These are phyloP conservation scores for Chrysaora quinquecirrha DNA, from an alignment of 30 jellyfish, hydroid and myxozoan species.

Conservation along the genomic window DNA sequence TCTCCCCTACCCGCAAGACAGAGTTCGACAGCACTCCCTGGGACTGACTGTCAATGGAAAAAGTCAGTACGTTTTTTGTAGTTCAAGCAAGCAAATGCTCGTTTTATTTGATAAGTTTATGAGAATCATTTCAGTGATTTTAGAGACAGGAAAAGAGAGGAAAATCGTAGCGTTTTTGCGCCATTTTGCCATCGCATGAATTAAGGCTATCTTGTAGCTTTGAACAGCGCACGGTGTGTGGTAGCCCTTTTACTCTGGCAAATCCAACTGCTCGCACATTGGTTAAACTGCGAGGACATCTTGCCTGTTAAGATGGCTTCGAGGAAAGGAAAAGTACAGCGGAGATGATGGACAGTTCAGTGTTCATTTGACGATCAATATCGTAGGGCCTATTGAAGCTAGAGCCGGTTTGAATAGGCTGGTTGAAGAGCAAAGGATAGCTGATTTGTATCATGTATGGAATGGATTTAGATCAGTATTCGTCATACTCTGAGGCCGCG, in stretches of 20 bases:
- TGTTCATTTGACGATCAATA: not conserved
- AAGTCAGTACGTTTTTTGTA: no score
- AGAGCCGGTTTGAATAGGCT: no score
- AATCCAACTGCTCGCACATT: constrained; percentile 58
- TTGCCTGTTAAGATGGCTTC: constrained; percentile 76
- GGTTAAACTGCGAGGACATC: constrained; percentile 56
- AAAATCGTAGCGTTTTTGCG: not conserved
- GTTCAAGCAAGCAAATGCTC: no score
- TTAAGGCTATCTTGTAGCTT: constrained; percentile 27
- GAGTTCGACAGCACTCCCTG: no score
- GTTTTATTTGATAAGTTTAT: no score
- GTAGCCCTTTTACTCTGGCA: constrained; percentile 38
- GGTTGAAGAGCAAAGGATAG: no score
- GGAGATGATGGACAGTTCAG: constrained; percentile 58
- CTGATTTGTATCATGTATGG: no score
- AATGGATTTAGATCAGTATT: constrained; percentile 52
- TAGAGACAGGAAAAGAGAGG: not conserved
- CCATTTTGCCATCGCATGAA: constrained; percentile 56
- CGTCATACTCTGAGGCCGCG: constrained; percentile 30
- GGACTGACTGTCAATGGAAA: no score
- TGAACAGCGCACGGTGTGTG: constrained; percentile 69
- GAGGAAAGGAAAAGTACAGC: constrained; percentile 58
- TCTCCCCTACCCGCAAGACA: no score
- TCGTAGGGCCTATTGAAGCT: no score
- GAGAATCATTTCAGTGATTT: no score